Base-by-base conservation (phyloP, 2,797 vertebrate species). In the Nyctalus aviator region DNA sequence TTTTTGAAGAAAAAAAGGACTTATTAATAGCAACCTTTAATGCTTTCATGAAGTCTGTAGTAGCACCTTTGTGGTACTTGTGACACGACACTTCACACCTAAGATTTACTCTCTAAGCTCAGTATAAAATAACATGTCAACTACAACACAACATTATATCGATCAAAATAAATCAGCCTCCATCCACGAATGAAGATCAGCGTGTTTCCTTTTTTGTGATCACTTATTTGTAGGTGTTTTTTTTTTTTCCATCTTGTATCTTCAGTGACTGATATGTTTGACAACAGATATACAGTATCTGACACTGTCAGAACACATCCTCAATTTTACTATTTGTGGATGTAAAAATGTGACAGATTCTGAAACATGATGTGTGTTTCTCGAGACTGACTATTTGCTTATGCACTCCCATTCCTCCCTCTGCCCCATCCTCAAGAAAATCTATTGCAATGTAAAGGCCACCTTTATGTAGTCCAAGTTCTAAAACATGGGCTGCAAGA, bases 261-360 rank as follows among this genome's bases (percentile, higher is more conserved):
- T 95, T 93, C 20, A 41, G 75, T 95, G 94, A 93, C 69, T 94
- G 96, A 90, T 90, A 94, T 85, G 71, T 94, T 97, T 96, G 96
- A 97, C 96, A 96, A 95, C 77, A 95, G 94, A 95, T 91, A 93
- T 4, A 95, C 59, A 88, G 92, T 95, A 97, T 94, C 89, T 97
- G 95, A 95, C 95, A 93, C 41, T 83, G 35, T 91, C 9, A 12
- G 27, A 91, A 90, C 32, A 93, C 91, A 88, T 85, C 64, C 91
- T 96, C 94, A 93, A 46, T 96, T 96, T 94, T 84, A 32, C 73
- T 86, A 91, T 96, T 95, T 94, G 46, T 82, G 10, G 66, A 44
- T 93, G 89, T 91, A 91, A 96, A 91, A 95, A 81, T 84, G 13
- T 78, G 84, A 94, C 93, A 95, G 44, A 32, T 85, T 90, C 82